Conservation (phyloP, 2,888 invertebrate species). For the Caenorhabditis sulstoni region DNA sequence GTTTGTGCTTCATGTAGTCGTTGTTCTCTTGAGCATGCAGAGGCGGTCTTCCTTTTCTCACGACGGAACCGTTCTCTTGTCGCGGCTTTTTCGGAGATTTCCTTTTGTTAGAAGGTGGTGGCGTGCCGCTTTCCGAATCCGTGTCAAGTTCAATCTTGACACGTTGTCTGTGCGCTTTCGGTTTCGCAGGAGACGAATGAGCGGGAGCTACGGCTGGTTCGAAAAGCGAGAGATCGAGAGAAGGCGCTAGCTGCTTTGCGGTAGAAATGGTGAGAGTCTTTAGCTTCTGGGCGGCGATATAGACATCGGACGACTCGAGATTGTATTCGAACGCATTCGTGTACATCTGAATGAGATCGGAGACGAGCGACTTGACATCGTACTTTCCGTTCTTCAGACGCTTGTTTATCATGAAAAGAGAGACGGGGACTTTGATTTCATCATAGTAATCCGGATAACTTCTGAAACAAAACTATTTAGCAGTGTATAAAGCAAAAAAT, state of each 20-base stretch:
- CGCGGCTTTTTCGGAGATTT: conserved; percentile 62
- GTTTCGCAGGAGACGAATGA: neutral
- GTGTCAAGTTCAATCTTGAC: conserved; percentile 52
- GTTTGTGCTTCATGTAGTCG: conserved; percentile 23
- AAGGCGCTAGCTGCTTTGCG: conserved; percentile 63
- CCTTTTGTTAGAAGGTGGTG: conserved; percentile 54
- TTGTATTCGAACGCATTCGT: conserved; percentile 96
- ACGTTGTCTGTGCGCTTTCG: conserved; percentile 29
- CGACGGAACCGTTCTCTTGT: conserved; percentile 16
- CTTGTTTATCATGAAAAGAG: conserved; percentile 89
- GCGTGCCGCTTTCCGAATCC: conserved; percentile 51
- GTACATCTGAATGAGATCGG: conserved; percentile 88
- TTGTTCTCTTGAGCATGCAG: conserved; percentile 19
- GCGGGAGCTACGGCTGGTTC: conserved; percentile 6
- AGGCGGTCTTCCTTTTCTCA: conserved; percentile 14
- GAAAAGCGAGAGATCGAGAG: conserved; percentile 22
- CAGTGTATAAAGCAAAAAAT: neutral
- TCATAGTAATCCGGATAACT: conserved; percentile 97
- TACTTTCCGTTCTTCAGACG: conserved; percentile 81
- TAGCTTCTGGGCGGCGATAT: conserved; percentile 90
- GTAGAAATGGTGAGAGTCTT: conserved; percentile 68
- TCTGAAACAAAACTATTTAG: conserved; percentile 47
- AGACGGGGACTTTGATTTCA: conserved; percentile 95
- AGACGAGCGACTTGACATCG: conserved; percentile 88
- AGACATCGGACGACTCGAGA: conserved; percentile 88